Evolutionary conservation across 2,888 invertebrate species (phyloP).

Genomic region (Pyrrhosoma nymphula): DNA sequence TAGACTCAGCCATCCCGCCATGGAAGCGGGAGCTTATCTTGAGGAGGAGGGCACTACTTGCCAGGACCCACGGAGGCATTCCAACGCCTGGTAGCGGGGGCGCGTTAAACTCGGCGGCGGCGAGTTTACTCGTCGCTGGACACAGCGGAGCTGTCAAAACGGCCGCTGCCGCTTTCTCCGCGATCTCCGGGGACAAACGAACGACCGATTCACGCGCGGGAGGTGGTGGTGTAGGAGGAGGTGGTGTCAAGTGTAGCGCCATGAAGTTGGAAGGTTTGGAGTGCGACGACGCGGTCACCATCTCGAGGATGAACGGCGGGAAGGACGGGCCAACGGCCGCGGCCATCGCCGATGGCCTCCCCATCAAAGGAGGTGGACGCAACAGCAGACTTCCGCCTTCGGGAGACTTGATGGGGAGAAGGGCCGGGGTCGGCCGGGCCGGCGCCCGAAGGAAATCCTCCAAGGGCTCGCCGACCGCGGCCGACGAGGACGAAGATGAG

Average conservation of each 20-base stretch:
- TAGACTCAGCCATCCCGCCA: conserved; percentile 81
- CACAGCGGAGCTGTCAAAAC: conserved; percentile 74
- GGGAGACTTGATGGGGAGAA: background rate
- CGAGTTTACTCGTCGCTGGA: conserved; percentile 71
- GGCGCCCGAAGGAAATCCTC: conserved; percentile 43
- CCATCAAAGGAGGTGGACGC: background rate
- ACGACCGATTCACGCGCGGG: conserved; percentile 75
- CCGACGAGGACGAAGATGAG: conserved; percentile 81
- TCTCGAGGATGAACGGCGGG: conserved; percentile 60
- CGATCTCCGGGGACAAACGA: conserved; percentile 73
- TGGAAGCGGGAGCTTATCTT: conserved; percentile 92
- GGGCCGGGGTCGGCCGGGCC: conserved; percentile 54
- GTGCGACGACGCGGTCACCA: conserved; percentile 62
- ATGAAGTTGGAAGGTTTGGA: conserved; percentile 72
- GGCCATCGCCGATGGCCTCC: conserved; percentile 23
- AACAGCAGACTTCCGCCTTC: background rate
- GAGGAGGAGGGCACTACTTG: conserved; percentile 80
- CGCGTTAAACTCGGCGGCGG: conserved; percentile 70
- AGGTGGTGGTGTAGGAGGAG: conserved; percentile 68
- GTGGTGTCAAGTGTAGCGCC: conserved; percentile 71
- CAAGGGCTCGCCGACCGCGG: conserved; percentile 43
- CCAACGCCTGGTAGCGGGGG: conserved; percentile 56
- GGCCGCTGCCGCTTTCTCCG: conserved; percentile 69
- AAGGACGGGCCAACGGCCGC: conserved; percentile 40
- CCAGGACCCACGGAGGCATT: conserved; percentile 54